A percentile compares a stretch with the other conserved stretches of the same genome.
Evolutionary conservation across 2,888 invertebrate genomes (phyloP).

Genomic region (Eristalis intricaria): DNA sequence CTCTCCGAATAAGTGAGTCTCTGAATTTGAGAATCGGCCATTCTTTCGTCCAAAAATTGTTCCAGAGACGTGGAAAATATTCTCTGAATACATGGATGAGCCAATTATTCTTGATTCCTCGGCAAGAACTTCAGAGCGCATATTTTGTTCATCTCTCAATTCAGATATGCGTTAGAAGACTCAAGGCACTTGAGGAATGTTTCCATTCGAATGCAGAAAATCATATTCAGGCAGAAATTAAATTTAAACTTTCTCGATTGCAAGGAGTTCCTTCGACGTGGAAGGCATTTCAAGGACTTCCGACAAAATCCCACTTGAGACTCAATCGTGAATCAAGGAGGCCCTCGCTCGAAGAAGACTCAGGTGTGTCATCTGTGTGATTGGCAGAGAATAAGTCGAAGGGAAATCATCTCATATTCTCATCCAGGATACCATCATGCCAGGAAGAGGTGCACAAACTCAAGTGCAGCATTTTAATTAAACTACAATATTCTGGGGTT

Average conservation of each 20-base stretch:
- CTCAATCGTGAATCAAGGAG: neutral
- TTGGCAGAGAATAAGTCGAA: neutral
- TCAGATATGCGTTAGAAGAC: neutral
- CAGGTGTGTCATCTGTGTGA: neutral
- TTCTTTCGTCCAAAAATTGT: neutral
- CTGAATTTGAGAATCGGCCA: no score
- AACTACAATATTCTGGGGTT: neutral
- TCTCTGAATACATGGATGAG: neutral
- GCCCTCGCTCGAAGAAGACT: neutral
- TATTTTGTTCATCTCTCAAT: neutral
- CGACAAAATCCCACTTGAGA: no score
- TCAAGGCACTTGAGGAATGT: neutral
- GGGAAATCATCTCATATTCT: neutral
- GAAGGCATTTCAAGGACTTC: no score
- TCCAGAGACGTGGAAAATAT: neutral
- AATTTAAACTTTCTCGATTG: neutral
- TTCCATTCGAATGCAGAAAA: neutral
- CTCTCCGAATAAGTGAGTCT: no score
- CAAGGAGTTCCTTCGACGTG: neutral
- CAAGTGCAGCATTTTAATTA: slow-evolving; percentile 1
- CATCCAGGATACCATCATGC: neutral
- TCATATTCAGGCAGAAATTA: neutral
- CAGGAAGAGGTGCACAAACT: neutral
- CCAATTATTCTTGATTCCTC: neutral
- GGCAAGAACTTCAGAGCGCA: no score